Base-by-base conservation (phyloP, 2,888 invertebrate species). In the Caenorhabditis macrosperma region DNA sequence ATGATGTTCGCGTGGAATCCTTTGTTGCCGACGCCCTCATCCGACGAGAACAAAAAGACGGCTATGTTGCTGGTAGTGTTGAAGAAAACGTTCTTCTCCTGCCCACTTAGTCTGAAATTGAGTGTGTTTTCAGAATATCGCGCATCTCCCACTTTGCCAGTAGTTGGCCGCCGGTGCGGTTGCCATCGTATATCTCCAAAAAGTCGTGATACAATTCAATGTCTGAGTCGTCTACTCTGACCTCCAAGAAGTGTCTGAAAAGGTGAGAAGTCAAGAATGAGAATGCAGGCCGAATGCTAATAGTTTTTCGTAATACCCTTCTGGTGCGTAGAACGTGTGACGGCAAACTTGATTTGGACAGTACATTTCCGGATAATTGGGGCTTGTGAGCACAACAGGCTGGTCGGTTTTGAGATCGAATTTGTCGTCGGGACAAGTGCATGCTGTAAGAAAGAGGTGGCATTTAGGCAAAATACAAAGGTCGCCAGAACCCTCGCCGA, bases 1-100 rank as follows among this genome's bases (percentile, higher is more conserved):
- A 57, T 15, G 7, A 74, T n/a, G 50, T 74, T 64, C 0, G 64
- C 64, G 24, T 64, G 74, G 30, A 41, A 74, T n/a, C 74, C 74
- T 2, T n/a, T 64, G 12, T 28, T 35, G 22, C 50, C n/a, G 12
- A 46, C 50, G 12, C 38, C 66, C 7, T 64, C 74, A 41, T 74
- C 74, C 1, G 64, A 41, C 33, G 35, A 35, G 30, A 74, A 74
- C 1, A 57, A 1, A 3, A 72, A n/a, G 12, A 57, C 22, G 0
- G 63, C 22, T 2, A 30, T n/a, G 15, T 61, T 28, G 0, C 7
- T 20, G 1, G 72, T 57, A 1, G 72, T 48, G 10, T 63, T 72
- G 55, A 30, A 33, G 4, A 3, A 1, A 10, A 7, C 1, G 17
- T 60, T 30, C 2, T 12, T 2, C 7, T 12, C 15, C 17, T 22